Conservation (phyloP, 2,113 vertebrate genomes). For the Scatophagus argus region DNA sequence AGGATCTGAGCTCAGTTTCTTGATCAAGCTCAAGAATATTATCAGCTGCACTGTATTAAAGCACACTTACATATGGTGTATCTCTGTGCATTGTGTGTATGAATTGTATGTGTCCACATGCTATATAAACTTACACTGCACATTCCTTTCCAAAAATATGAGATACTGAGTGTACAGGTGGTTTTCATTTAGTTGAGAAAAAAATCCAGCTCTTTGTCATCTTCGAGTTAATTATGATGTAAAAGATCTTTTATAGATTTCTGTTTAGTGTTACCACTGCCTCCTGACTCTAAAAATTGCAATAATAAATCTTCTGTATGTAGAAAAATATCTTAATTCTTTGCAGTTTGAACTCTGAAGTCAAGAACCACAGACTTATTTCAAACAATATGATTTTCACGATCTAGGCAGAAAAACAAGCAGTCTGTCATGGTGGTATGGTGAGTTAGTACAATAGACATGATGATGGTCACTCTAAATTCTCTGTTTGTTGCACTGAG, state of each 20-base stretch:
- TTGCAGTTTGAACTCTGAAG: constrained; percentile 11
- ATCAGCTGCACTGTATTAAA: background rate
- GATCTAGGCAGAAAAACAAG: background rate
- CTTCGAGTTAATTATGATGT: constrained; percentile 64
- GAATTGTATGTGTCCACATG: constrained; percentile 7
- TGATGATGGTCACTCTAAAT: constrained; percentile 1
- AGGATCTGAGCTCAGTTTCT: constrained; percentile 36
- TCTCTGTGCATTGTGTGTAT: background rate
- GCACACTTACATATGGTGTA: background rate
- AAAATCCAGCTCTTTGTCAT: constrained; percentile 45
- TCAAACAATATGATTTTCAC: constrained; percentile 5
- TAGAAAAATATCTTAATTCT: background rate
- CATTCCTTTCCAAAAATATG: constrained; percentile 49
- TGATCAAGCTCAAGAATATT: constrained; percentile 1
- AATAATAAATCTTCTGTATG: constrained; percentile 55
- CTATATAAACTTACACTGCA: background rate
- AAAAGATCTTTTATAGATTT: constrained; percentile 66
- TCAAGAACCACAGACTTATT: background rate
- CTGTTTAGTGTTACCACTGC: constrained; percentile 64
- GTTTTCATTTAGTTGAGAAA: constrained; percentile 72
- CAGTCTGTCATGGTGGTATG: constrained; percentile 15
- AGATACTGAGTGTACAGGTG: constrained; percentile 65
- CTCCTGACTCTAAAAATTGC: constrained; percentile 54
- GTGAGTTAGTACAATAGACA: constrained; percentile 1
- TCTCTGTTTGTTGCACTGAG: constrained; percentile 4